Conservation (phyloP, 2,797 vertebrate species). For the Dendrocincla fuliginosa region DNA sequence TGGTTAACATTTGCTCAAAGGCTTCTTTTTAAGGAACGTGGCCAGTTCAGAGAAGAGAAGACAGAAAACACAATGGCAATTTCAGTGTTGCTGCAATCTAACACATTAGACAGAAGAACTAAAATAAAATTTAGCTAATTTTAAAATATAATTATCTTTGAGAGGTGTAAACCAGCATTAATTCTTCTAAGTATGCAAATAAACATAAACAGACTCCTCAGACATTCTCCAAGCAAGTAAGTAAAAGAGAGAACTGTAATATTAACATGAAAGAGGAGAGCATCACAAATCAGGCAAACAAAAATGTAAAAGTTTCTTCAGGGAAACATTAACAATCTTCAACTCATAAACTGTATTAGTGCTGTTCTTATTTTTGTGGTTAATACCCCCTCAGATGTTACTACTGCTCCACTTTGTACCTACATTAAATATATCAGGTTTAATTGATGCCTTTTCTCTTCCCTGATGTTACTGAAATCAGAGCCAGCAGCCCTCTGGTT, state of each 20-base stretch:
- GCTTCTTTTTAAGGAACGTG: neutral
- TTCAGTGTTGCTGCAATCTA: neutral
- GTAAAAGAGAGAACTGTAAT: neutral
- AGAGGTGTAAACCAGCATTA: neutral
- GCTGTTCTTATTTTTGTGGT: neutral
- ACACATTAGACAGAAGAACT: neutral
- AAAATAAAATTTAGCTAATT: conserved; percentile 1
- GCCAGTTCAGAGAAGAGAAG: neutral
- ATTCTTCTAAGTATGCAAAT: neutral
- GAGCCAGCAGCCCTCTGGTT: neutral
- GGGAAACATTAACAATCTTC: conserved; percentile 7
- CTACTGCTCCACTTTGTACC: neutral
- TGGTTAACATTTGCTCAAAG: neutral
- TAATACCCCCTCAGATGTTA: neutral
- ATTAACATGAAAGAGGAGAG: neutral
- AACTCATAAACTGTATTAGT: neutral
- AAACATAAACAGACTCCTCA: neutral
- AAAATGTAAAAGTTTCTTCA: neutral
- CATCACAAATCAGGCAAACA: conserved; percentile 2
- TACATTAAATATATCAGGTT: neutral
- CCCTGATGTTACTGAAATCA: neutral
- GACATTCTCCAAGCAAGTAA: neutral
- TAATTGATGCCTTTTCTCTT: neutral
- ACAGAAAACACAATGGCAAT: neutral
- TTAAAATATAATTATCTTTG: neutral